Evolutionary conservation across 2,888 invertebrate genomes (phyloP), one percentile per base, ranked within the genome.

Genomic region (Drosophila koepferae): DNA sequence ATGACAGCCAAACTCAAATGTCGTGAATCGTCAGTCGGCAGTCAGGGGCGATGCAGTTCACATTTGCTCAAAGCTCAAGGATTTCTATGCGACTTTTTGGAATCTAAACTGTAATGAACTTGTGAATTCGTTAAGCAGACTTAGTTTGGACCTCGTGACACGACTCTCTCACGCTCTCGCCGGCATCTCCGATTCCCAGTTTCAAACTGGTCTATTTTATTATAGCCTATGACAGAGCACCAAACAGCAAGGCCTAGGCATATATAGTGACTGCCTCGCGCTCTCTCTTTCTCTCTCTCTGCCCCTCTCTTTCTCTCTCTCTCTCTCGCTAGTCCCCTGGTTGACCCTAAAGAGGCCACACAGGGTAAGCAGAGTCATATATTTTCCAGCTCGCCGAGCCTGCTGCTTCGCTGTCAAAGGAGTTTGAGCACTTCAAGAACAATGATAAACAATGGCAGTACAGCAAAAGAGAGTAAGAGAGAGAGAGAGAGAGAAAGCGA

Each of bases 341-440:
- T 31, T 38, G 38, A 54, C 53, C 49, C 10, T 34, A 10, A 14
- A 20, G 66, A 56, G 77, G 67, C 79, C 74, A 62, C 66, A 71
- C 65, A 71, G 81, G 56, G 54, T 64, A 70, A 60, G 71, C 73
- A 78, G 69, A 63, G 69, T 80, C 82, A 80, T 81, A 82, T 80
- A 81, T 81, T 76, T 81, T 48, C 59, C 28, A 70, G 54, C 9
- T 80, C 76, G 82, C 73, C 81, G 55, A 68, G 49, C 41, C 55
- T 69, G 62, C 65, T 64, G 61, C 71, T 79, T 53, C 70, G 59
- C 68, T 77, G 82, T 81, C 74, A 81, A 80, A 72, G 82, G 70
- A 74, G 74, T 54, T 63, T 63, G 65, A 49, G 60, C 64, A 58
- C 56, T 58, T 49, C 54, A 58, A 62, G 49, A 48, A 62, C 55